Evolutionary conservation across 1,140 invertebrate genomes (phyloP).

Genomic region (Anastatus disparis): DNA sequence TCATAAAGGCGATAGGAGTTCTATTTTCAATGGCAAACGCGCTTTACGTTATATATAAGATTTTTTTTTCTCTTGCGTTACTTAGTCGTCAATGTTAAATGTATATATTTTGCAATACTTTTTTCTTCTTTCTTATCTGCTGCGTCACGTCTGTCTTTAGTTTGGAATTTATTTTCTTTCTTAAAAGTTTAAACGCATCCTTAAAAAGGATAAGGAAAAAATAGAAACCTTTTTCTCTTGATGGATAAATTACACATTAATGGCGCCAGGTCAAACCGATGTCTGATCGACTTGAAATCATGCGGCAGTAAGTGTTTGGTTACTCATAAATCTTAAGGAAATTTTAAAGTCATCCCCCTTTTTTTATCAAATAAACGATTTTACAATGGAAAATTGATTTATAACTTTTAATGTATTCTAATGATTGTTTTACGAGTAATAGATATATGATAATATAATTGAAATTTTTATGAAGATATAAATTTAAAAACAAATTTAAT

Average conservation of each 20-base stretch:
- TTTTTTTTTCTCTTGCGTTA: no score
- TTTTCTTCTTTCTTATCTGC: constrained; percentile 31
- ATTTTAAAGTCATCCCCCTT: not conserved
- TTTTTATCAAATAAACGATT: no score
- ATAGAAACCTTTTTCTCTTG: constrained; percentile 4
- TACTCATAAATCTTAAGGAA: constrained; percentile 14
- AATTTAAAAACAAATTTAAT: no score
- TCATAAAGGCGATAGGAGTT: constrained; percentile 23
- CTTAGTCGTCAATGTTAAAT: no score
- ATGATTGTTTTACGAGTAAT: not conserved
- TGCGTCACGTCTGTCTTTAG: constrained; percentile 24
- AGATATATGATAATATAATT: no score
- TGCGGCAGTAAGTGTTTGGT: not conserved
- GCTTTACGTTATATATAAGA: no score
- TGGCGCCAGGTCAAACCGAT: constrained; percentile 16
- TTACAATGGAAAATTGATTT: not conserved
- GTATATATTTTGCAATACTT: constrained; percentile 4
- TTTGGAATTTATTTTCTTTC: constrained; percentile 29
- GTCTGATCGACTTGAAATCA: constrained; percentile 16
- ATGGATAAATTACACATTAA: constrained; percentile 33
- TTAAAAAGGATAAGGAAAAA: no score
- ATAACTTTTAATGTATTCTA: no score
- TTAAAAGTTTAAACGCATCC: constrained; percentile 21
- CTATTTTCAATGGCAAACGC: constrained; percentile 18
- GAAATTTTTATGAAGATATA: no score